A percentile compares a stretch with the other conserved stretches of the same genome.
phyloP scores from a whole-genome alignment of 1,140 invertebrate genomes.

The Trinorchestia longiramus region DNA sequence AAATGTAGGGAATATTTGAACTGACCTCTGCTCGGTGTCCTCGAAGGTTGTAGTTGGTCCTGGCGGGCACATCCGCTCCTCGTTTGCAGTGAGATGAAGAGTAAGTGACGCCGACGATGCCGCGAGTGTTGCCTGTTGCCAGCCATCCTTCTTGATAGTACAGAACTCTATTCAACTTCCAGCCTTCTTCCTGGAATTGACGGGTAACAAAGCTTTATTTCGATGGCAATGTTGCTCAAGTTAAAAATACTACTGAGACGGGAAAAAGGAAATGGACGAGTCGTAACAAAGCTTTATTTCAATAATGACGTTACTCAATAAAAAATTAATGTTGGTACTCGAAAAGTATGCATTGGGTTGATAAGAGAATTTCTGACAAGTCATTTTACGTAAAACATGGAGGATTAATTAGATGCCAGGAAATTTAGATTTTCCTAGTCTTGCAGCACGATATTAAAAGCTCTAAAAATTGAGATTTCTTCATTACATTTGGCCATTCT shows the following conservation, averaged over 20 bases:
- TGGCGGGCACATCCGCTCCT: slow-evolving; percentile 83
- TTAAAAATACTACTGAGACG: not conserved
- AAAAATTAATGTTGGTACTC: too few relatives aligned
- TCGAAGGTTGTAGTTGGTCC: slow-evolving; percentile 97
- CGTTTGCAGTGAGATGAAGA: slow-evolving; percentile 90
- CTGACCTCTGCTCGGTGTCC: slow-evolving; percentile 95
- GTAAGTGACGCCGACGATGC: slow-evolving; percentile 95
- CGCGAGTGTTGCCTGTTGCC: slow-evolving; percentile 92
- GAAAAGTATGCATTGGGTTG: too few relatives aligned
- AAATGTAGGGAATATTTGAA: not conserved
- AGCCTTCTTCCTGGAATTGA: slow-evolving; percentile 69
- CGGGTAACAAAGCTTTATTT: not conserved
- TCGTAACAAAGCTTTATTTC: too few relatives aligned
- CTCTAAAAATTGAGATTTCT: too few relatives aligned
- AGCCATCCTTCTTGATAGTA: slow-evolving; percentile 99
- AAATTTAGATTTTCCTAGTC: too few relatives aligned
- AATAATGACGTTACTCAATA: too few relatives aligned
- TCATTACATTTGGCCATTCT: too few relatives aligned
- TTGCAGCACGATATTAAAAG: too few relatives aligned
- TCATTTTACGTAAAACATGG: too few relatives aligned
- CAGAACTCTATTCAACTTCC: slow-evolving; percentile 92
- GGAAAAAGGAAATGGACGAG: too few relatives aligned
- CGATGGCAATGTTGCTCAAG: not conserved
- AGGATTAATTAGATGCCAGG: too few relatives aligned
- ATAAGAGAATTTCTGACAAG: too few relatives aligned